These are phyloP conservation scores for Panorpa germanica DNA, from an alignment of 2,888 invertebrate species.

Conservation along the genomic window DNA sequence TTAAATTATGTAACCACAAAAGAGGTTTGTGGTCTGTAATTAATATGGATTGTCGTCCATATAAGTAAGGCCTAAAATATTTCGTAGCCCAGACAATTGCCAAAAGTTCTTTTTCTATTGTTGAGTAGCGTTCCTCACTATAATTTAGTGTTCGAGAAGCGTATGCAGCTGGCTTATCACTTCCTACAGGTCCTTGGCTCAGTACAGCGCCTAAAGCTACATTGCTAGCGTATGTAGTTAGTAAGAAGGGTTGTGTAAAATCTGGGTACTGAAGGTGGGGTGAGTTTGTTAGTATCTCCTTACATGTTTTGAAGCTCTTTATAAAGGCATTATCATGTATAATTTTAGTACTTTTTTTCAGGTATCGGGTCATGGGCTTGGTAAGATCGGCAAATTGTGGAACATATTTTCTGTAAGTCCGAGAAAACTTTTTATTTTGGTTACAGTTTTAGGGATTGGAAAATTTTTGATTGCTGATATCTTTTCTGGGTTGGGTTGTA, in stretches of 20 bases:
- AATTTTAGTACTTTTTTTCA: conserved; percentile 10
- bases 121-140: conserved; percentile 8
- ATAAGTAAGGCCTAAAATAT: conserved; percentile 13
- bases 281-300: too few relatives aligned
- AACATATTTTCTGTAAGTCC: conserved; percentile 9
- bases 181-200: conserved; percentile 11
- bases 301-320: conserved; percentile 9
- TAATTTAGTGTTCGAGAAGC: conserved; percentile 9
- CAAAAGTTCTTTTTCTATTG: conserved; percentile 12
- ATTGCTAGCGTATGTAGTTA: conserved; percentile 12
- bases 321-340: too few relatives aligned
- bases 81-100: conserved; percentile 11
- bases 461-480: conserved; percentile 11
- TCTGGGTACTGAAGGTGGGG: conserved; percentile 11
- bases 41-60: conserved; percentile 12
- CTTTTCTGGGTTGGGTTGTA: conserved; percentile 13
- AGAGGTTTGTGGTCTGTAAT: conserved; percentile 12
- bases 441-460: conserved; percentile 11
- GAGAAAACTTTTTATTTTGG: conserved; percentile 11
- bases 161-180: conserved; percentile 11
- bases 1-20: conserved; percentile 9
- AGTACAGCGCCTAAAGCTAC: conserved; percentile 10
- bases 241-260: conserved; percentile 10
- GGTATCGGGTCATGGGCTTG: conserved; percentile 8
- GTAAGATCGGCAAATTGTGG: conserved; percentile 5